Evolutionary conservation across 2,113 vertebrate species (phyloP).

Genomic region (Gyps fulvus): DNA sequence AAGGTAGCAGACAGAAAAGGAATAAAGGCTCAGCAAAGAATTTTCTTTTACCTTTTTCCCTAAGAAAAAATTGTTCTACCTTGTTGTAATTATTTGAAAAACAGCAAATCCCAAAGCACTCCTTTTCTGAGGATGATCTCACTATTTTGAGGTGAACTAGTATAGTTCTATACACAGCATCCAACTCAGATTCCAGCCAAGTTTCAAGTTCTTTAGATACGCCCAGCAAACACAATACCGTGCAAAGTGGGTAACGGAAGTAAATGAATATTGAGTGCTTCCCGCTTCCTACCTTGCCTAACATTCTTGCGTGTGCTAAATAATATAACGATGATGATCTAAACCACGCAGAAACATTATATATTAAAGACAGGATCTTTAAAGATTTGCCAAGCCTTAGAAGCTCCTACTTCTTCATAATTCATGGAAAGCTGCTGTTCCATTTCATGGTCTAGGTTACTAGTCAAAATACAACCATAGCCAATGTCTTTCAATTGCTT

Average conservation of each 20-base stretch:
- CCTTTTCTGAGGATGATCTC: not conserved
- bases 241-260: not conserved
- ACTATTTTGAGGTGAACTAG: not conserved
- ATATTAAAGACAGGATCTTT: not conserved
- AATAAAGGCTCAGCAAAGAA: not conserved
- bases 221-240: rapidly evolving
- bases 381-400: not conserved
- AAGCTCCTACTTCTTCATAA: not conserved
- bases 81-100: not conserved
- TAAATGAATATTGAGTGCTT: not conserved
- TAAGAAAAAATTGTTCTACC: not conserved
- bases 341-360: not conserved
- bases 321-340: not conserved
- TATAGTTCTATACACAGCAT: not conserved
- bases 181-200: not conserved
- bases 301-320: not conserved
- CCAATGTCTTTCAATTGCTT: not conserved
- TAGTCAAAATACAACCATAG: not conserved
- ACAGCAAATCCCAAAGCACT: not conserved
- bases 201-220: not conserved
- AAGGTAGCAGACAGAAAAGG: not conserved
- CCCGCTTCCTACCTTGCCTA: not conserved
- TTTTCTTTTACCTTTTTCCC: not conserved
- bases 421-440: not conserved
- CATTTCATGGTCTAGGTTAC: not conserved